Evolutionary conservation across 2,888 invertebrate genomes (phyloP).

Genomic region (Hemithea aestivaria): DNA sequence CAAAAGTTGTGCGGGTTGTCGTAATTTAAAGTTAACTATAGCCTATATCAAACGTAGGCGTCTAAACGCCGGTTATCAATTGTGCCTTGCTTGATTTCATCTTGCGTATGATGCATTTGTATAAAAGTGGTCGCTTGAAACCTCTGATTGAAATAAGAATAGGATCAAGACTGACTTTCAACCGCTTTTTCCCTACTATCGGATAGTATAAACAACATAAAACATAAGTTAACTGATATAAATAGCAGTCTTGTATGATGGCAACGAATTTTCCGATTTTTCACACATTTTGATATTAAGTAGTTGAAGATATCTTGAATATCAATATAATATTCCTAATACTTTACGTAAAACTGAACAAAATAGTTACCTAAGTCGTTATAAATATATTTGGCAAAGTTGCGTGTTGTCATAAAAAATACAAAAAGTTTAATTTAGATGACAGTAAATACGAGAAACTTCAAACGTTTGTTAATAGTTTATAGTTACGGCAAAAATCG

Average conservation of each 20-base stretch:
- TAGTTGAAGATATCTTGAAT: not conserved
- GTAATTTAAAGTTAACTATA: constrained; percentile 1
- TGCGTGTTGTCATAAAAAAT: too few species aligned
- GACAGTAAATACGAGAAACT: too few species aligned
- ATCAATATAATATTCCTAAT: not conserved
- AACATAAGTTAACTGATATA: constrained; percentile 1
- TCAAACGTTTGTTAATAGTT: too few species aligned
- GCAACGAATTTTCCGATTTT: constrained; percentile 12
- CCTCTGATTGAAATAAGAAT: constrained; percentile 8
- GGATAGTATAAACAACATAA: constrained; percentile 2
- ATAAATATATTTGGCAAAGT: too few species aligned
- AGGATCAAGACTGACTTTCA: constrained; percentile 24
- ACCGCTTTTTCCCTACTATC: constrained; percentile 12
- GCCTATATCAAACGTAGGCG: constrained; percentile 4
- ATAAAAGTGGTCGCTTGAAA: constrained; percentile 2
- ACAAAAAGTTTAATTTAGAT: too few species aligned
- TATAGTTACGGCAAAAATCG: too few species aligned
- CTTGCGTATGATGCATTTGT: constrained; percentile 4
- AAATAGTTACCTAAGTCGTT: constrained; percentile 6
- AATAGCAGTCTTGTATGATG: constrained; percentile 6
- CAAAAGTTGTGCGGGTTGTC: too few species aligned
- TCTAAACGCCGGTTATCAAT: constrained; percentile 8
- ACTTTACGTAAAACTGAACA: constrained; percentile 10
- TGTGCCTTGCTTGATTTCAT: constrained; percentile 26
- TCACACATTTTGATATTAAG: constrained; percentile 5